phyloP scores from a whole-genome alignment of 2,797 vertebrate species.

The Enteromius radiatus region DNA sequence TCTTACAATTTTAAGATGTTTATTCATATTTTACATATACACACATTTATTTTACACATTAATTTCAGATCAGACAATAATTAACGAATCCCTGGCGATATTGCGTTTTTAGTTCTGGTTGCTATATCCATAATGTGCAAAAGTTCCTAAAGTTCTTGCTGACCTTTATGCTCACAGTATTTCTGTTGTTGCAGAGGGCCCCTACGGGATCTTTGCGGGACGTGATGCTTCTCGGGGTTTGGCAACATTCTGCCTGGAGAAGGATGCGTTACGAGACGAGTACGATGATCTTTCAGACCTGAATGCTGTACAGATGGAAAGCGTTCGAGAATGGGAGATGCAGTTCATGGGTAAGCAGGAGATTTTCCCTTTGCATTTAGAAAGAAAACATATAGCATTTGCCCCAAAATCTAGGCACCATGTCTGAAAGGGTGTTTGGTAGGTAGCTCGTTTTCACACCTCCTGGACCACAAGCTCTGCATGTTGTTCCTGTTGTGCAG shows the following conservation, averaged over 20 bases:
- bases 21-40: too few species aligned
- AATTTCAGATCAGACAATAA: not conserved
- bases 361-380: not conserved
- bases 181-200: slow-evolving; percentile 82
- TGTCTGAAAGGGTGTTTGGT: not conserved
- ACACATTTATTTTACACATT: too few species aligned
- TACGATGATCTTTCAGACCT: slow-evolving; percentile 98
- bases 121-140: not conserved
- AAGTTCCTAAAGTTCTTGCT: not conserved
- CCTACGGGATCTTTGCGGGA: slow-evolving; percentile 97
- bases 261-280: slow-evolving; percentile 92
- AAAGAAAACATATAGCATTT: not conserved
- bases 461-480: not conserved
- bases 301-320: slow-evolving; percentile 98
- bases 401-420: not conserved
- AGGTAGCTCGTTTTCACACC: not conserved
- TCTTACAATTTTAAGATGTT: too few species aligned
- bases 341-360: slow-evolving; percentile 91
- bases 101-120: not conserved
- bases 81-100: not conserved
- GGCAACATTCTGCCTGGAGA: slow-evolving; percentile 97
- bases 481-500: slow-evolving; percentile 13
- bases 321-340: slow-evolving; percentile 99
- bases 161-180: not conserved
- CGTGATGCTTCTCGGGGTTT: slow-evolving; percentile 96